These are phyloP conservation scores for Drosophila sp. DNA, from an alignment of 1,140 invertebrate species.

Conservation along the genomic window DNA sequence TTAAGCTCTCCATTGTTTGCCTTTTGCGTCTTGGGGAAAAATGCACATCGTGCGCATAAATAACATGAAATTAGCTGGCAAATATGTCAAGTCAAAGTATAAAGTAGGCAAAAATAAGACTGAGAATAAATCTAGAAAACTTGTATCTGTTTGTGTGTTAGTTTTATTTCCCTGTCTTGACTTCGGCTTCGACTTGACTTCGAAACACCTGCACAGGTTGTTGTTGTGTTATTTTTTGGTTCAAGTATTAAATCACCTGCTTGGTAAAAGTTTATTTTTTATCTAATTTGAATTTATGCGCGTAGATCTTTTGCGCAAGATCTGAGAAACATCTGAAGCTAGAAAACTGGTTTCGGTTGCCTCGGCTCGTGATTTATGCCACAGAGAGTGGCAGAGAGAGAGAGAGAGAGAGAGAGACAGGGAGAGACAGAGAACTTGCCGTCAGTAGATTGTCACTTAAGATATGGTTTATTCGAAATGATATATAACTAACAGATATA, in stretches of 20 bases:
- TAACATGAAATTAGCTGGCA: conserved; percentile 76
- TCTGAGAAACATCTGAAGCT: conserved; percentile 39
- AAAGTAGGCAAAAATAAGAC: conserved; percentile 34
- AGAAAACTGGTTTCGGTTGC: conserved; percentile 34
- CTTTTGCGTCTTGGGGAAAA: conserved; percentile 35
- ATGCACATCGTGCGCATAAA: conserved; percentile 58
- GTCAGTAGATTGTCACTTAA: conserved; percentile 60
- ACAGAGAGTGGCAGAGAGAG: not conserved
- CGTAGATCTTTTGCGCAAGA: conserved; percentile 58
- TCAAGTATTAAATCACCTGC: conserved; percentile 73
- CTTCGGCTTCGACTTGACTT: conserved; percentile 1
- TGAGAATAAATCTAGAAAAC: conserved; percentile 55
- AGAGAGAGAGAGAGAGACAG: not conserved
- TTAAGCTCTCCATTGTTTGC: conserved; percentile 68
- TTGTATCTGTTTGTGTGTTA: conserved; percentile 51
- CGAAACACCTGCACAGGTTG: conserved; percentile 68
- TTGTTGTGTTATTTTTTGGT: conserved; percentile 42
- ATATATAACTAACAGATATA: conserved; percentile 56
- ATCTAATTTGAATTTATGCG: conserved; percentile 80
- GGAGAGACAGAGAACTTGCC: conserved; percentile 15
- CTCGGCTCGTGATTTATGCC: conserved; percentile 62
- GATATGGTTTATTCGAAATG: conserved; percentile 64
- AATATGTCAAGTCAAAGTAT: conserved; percentile 62
- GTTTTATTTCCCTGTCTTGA: not conserved
- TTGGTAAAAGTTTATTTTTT: conserved; percentile 67